Percentiles rank a stretch among this genome's conserved stretches.
phyloP scores from a whole-genome alignment of 2,888 invertebrate genomes.

The Nycteola revayana region DNA sequence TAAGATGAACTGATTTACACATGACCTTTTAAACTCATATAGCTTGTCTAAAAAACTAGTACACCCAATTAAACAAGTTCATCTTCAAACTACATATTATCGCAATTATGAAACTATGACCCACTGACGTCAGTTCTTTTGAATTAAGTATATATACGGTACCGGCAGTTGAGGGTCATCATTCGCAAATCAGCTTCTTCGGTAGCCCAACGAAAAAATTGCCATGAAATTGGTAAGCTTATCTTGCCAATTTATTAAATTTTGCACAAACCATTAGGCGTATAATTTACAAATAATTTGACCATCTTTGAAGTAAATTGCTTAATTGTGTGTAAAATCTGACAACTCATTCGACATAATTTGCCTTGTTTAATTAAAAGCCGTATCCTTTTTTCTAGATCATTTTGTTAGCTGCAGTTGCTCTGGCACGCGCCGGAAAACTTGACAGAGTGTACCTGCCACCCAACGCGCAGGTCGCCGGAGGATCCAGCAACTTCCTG shows the following conservation, averaged over 20 bases:
- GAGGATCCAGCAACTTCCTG: conserved; percentile 25
- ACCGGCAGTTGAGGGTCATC: conserved; percentile 54
- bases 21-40: conserved; percentile 7
- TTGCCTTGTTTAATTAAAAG: neutral
- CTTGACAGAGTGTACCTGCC: conserved; percentile 68
- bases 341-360: neutral
- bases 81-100: conserved; percentile 52
- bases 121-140: conserved; percentile 59
- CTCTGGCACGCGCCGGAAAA: conserved; percentile 58
- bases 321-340: no score
- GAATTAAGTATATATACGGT: conserved; percentile 67
- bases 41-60: conserved; percentile 11
- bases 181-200: conserved; percentile 49
- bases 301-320: no score
- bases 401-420: conserved; percentile 50
- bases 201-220: conserved; percentile 9
- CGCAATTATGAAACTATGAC: conserved; percentile 57
- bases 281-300: no score
- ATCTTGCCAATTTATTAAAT: no score
- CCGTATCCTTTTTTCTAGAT: conserved; percentile 62
- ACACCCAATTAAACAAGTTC: conserved; percentile 52
- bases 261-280: no score
- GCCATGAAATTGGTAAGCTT: conserved; percentile 63
- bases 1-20: neutral
- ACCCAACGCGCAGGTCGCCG: conserved; percentile 45